Evolutionary conservation across 2,113 vertebrate species (phyloP).

Genomic region (Pedionomus torquatus): DNA sequence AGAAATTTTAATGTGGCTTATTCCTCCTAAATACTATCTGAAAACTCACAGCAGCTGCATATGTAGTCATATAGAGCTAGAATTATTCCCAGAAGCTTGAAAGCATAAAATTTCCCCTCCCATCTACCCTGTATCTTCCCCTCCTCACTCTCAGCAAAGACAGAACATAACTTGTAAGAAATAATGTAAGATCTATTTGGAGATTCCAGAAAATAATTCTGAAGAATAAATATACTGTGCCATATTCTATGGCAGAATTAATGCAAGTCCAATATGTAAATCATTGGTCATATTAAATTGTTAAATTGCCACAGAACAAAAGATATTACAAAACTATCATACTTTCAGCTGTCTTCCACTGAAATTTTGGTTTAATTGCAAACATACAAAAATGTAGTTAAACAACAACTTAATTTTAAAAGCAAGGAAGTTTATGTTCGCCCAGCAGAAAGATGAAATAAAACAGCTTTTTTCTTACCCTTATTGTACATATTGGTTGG

Average conservation of each 20-base stretch:
- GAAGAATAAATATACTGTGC: neutral
- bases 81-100: neutral
- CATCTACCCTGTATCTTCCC: neutral
- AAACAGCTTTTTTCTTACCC: slow-evolving; percentile 72
- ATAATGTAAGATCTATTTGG: neutral
- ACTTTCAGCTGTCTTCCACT: neutral
- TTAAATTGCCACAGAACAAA: neutral
- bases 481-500: slow-evolving; percentile 99
- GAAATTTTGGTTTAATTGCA: neutral
- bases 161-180: neutral
- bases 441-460: neutral
- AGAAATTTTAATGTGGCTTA: neutral
- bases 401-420: neutral
- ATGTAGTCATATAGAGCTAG: neutral
- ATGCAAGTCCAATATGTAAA: neutral
- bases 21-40: neutral
- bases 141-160: neutral
- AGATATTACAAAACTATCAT: neutral
- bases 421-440: neutral
- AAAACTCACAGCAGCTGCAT: neutral
- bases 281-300: neutral
- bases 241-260: neutral
- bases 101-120: neutral
- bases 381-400: neutral
- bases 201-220: neutral